Percentiles rank a stretch among this genome's conserved stretches.
These are phyloP conservation scores for Heliconius erato DNA, from an alignment of 2,888 invertebrate species.

Conservation along the genomic window DNA sequence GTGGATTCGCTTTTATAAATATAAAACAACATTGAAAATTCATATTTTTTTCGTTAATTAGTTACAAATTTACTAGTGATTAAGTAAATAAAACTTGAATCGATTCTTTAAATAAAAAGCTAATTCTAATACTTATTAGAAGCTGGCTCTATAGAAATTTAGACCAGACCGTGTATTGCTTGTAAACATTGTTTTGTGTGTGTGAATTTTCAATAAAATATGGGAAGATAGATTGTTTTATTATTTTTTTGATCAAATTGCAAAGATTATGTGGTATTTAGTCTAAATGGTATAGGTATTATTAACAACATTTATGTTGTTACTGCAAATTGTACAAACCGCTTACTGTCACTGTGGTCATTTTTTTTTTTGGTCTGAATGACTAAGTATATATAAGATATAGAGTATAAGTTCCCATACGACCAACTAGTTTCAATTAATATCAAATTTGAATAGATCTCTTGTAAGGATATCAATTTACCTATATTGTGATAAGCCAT, in stretches of 20 bases:
- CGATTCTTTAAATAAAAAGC: background rate
- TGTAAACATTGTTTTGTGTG: conserved; percentile 26
- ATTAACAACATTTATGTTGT: too few species aligned
- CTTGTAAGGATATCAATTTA: too few species aligned
- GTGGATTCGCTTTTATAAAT: background rate
- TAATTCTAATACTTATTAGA: background rate
- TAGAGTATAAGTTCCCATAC: too few species aligned
- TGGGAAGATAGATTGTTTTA: conserved; percentile 53
- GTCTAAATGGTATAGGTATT: too few species aligned
- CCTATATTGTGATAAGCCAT: too few species aligned
- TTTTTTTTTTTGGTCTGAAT: too few species aligned
- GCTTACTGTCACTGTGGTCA: too few species aligned
- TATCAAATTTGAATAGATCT: too few species aligned
- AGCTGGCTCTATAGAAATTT: background rate
- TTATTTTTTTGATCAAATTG: conserved; percentile 14
- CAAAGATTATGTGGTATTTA: too few species aligned
- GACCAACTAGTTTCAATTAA: too few species aligned
- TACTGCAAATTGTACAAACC: too few species aligned
- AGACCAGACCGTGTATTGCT: background rate
- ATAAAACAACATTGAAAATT: background rate
- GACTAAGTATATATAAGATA: too few species aligned
- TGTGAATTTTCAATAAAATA: conserved; percentile 47
- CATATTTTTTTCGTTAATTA: background rate
- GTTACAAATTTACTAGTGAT: background rate
- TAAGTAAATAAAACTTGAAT: background rate